Evolutionary conservation across 2,113 vertebrate genomes (phyloP), one percentile per base, ranked within the genome.

Genomic region (Calypte anna): DNA sequence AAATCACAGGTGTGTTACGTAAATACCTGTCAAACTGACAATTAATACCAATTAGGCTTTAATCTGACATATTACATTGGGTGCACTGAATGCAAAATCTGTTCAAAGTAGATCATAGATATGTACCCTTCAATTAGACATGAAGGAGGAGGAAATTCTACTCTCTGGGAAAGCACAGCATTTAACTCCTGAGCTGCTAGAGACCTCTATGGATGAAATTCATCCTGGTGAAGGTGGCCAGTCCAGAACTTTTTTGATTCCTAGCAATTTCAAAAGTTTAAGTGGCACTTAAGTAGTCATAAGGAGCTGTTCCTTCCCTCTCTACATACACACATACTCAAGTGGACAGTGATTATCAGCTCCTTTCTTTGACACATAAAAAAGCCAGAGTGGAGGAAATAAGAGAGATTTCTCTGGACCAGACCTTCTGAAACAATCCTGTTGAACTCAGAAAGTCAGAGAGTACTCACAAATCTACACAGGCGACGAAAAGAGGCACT

Each of bases 1-100:
- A 91, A 90, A 90, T 88, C 88, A 77, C 57, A 96, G 90, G 72
- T 80, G 77, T 57, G 82, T 79, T 88, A 93, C 53, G 79, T 78
- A 95, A 92, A 87, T 68, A 91, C 70, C 89, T 97, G 94, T 93
- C 86, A 94, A 93, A 93, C 64, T 96, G 96, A 96, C 97, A 96
- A 96, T 93, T 97, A 93, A 96, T 96, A 96, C 95, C 87, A 94
- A 93, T 88, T 86, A 84, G 63, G 69, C 93, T 96, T 87, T 94
- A 91, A 94, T 96, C 95, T 96, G 89, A 97, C 93, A 94, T 75
- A 91, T 89, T 94, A 96, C 88, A 84, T 33, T 80, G 48, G 80
- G 90, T 27, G 85, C 89, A 89, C 36, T 63, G 89, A 90, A 85
- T 53, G 64, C 82, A 95, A 94, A 93, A 74, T 88, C 93, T 62